These are phyloP conservation scores for Onychomys leucogaster DNA, from an alignment of 2,797 vertebrate genomes.

Conservation along the genomic window DNA sequence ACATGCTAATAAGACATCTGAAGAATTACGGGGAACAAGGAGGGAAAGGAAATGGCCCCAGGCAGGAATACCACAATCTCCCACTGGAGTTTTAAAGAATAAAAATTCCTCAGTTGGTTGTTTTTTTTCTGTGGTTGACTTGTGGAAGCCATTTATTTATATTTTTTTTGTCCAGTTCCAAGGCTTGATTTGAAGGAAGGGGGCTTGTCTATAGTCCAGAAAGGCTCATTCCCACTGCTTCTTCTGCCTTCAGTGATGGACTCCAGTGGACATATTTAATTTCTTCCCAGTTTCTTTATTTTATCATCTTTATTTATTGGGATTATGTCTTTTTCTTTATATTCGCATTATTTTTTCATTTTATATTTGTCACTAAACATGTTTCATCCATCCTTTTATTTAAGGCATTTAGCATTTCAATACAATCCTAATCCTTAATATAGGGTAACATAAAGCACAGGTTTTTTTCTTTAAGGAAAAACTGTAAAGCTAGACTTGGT, in stretches of 20 bases:
- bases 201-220: background rate
- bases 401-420: background rate
- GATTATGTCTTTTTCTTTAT: background rate
- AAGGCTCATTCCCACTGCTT: background rate
- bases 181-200: background rate
- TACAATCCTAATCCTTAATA: constrained; percentile 3
- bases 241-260: background rate
- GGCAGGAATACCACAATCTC: background rate
- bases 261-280: background rate
- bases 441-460: background rate
- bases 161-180: background rate
- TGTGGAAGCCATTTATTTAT: background rate
- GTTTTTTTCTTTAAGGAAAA: background rate
- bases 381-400: constrained; percentile 8
- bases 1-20: background rate
- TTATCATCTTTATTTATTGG: background rate
- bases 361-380: constrained; percentile 1
- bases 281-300: constrained; percentile 2
- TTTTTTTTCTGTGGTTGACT: constrained; percentile 10
- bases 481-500: background rate
- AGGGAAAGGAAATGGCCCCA: background rate
- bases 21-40: background rate
- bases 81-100: constrained; percentile 27
- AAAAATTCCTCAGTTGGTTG: constrained; percentile 7
- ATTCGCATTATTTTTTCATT: background rate